Conservation (phyloP, 2,113 vertebrate genomes). For the Sitta europaea region DNA sequence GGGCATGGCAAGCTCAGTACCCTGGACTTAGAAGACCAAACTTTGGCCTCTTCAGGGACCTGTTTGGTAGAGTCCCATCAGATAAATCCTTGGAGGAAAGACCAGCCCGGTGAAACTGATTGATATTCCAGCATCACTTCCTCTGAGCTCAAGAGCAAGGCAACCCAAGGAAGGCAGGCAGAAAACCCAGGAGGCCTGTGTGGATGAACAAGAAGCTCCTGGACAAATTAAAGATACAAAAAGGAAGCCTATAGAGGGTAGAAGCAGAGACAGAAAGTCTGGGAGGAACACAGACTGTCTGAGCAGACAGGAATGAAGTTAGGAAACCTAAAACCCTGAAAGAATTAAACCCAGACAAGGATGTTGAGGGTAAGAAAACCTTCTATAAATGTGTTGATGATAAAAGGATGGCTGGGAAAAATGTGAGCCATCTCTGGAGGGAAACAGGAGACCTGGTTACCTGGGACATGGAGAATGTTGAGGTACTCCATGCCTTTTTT, state of each 20-base stretch:
- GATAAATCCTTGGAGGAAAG: background rate
- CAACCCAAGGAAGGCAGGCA: background rate
- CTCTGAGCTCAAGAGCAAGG: background rate
- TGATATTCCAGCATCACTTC: background rate
- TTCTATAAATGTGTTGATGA: background rate
- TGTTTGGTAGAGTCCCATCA: background rate
- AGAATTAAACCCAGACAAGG: background rate
- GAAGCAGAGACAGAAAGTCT: background rate
- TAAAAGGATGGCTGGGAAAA: background rate
- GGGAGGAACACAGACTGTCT: background rate
- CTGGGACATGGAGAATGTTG: background rate
- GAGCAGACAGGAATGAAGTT: accelerated
- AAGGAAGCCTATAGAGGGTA: background rate
- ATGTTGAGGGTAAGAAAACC: background rate
- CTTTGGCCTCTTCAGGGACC: background rate
- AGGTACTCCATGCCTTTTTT: background rate
- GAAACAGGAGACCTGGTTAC: background rate
- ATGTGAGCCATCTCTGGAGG: background rate
- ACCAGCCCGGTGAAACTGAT: background rate
- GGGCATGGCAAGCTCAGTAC: background rate
- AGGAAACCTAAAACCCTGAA: background rate
- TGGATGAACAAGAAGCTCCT: background rate
- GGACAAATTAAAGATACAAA: background rate
- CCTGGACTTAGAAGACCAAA: background rate
- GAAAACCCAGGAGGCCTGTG: background rate